Base-by-base conservation (phyloP, 2,797 vertebrate genomes). In the Prunella strophiata region DNA sequence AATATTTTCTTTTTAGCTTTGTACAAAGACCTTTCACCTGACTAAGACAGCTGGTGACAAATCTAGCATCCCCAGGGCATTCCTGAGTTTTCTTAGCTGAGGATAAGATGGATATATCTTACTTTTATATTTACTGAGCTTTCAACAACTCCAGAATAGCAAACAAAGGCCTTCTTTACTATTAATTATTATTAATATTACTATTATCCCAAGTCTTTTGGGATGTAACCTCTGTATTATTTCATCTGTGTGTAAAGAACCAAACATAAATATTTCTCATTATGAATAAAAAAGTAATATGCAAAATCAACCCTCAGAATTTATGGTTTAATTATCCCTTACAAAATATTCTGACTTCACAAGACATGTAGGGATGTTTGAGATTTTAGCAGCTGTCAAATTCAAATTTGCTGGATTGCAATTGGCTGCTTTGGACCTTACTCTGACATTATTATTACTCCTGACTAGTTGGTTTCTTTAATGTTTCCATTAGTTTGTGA, bases 1-100 rank as follows among this genome's bases (percentile, higher is more conserved):
- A 96, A 77, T 94, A 88, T 97, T 95, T 96, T 97, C 80, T 89
- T 94, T 94, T 91, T 94, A 90, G 85, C 63, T 89, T 94, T 91
- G 88, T 85, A 83, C 85, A 74, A 94, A 91, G 96, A 96, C 95
- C 91, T 94, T 96, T 96, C 91, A 93, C 96, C 83, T 74, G 74
- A 36, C 74, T 85, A 74, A 75, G 91, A 82, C 67, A 87, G 71
- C 74, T 52, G 63, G 67, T 3, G 23, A 77, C 91, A 96, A 92
- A 95, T 94, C 63, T 63, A 93, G 88, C 83, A 94, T 95, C 91
- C 68, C 57, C 63, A 67, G 70, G 71, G 83, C 82, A 79, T 85
- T 95, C 86, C 67, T 79, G 67, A 91, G 81, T 89, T 95, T 89
- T 95, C 87, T 85, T 80, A 88, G 82, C 63, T 80, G 42, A 82